Evolutionary conservation across 2,888 invertebrate genomes (phyloP), one percentile per base, ranked within the genome.

Genomic region (Plutella xylostella): DNA sequence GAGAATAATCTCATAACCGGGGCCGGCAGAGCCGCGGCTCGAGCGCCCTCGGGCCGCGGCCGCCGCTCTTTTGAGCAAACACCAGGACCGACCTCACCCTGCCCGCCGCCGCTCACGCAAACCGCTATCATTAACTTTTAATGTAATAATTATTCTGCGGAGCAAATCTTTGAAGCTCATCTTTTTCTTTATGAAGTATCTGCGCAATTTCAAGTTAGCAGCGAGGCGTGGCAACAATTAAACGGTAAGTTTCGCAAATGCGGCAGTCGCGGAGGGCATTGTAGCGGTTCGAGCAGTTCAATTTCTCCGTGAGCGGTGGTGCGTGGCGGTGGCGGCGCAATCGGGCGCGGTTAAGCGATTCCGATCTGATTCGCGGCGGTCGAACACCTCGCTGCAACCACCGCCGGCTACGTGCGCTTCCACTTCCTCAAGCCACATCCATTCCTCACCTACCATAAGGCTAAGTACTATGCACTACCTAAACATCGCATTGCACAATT

Each of bases 1-100:
- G 70, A 72, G 69, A 71, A 71, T 79, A 76, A 79, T 78, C 75
- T 75, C 75, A 78, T 79, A 78, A 79, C 74, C 65, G 67, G 65
- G 65, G 62, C 61, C 63, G 65, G 62, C 53, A 68, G 68, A 70
- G 71, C 68, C 63, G 72, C 68, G 68, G 72, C 70, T 72, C 72
- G 19, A 31, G 42, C 22, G 21, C 21, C 42, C 25, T 33, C 31
- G 22, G 25, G 28, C 14, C 22, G 25, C 17, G 14, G 14, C 73
- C 17, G 28, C 14, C 22, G 25, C 17, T 15, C n/a, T 72, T 74
- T 72, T 72, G 71, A 68, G 61, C 61, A 61, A 67, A 69, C 63
- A 65, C 49, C 46, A 50, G 43, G 45, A 9, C 30, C 30, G 30
- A 9, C 42, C 38, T n/a, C 20, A 19, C n/a, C n/a, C n/a, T n/a